A percentile compares a stretch with the other conserved stretches of the same genome.
phyloP scores from a whole-genome alignment of 1,140 invertebrate genomes.

The Aphis gossypii region DNA sequence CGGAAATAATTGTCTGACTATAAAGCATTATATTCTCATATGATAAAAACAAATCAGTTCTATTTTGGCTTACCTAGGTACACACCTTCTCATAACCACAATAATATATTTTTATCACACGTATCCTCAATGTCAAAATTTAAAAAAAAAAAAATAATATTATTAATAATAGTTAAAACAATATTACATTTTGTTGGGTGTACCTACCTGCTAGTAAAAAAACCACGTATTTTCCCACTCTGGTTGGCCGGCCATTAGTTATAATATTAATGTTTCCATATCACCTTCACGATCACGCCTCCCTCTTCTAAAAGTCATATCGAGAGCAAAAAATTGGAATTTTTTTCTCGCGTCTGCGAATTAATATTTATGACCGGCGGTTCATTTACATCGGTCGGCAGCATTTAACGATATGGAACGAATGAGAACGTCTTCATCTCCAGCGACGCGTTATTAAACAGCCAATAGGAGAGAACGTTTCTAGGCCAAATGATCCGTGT shows the following conservation, averaged over 20 bases:
- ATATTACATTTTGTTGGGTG: background rate
- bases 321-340: background rate
- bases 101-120: too few species aligned
- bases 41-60: too few species aligned
- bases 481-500: background rate
- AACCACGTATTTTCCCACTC: background rate
- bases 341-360: background rate
- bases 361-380: background rate
- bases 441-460: background rate
- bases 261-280: background rate
- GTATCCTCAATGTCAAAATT: too few species aligned
- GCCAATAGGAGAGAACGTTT: background rate
- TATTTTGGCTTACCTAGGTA: too few species aligned
- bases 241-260: background rate
- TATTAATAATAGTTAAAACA: background rate
- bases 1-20: too few species aligned
- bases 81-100: too few species aligned
- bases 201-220: background rate
- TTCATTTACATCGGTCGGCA: background rate
- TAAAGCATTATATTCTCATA: too few species aligned
- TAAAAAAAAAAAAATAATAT: background rate
- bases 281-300: background rate
- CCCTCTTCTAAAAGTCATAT: background rate
- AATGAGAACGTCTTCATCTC: background rate
- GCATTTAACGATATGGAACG: background rate